A percentile compares a stretch with the other conserved stretches of the same genome.
These are phyloP conservation scores for Corythornis leucogaster DNA, from an alignment of 2,797 vertebrate genomes.

Conservation along the genomic window DNA sequence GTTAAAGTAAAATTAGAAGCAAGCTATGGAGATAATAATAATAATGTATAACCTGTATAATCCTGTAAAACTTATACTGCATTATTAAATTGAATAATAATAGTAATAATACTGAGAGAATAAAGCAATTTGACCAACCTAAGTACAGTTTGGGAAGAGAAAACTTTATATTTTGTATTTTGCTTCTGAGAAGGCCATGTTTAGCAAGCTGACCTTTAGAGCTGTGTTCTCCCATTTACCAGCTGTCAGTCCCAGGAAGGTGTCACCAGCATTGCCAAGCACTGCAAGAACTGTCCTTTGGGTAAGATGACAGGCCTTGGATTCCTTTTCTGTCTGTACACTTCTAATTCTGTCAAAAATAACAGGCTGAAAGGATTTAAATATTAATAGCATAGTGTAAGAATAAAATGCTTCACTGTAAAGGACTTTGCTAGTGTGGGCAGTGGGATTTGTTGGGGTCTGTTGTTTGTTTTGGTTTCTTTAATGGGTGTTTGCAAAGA, in stretches of 20 bases:
- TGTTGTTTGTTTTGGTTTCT: background rate
- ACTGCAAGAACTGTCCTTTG: background rate
- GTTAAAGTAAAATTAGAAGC: background rate
- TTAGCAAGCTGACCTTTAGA: background rate
- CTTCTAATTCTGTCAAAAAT: background rate
- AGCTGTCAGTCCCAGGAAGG: background rate
- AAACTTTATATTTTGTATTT: background rate
- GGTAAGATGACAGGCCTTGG: background rate
- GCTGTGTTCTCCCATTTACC: fast-evolving
- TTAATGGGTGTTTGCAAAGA: background rate
- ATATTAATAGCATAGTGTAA: background rate
- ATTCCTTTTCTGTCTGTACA: background rate
- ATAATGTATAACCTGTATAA: background rate
- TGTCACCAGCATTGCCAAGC: background rate
- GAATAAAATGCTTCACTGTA: background rate
- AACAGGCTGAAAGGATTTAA: background rate
- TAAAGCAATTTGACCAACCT: background rate
- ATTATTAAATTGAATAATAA: background rate
- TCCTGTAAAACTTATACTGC: background rate
- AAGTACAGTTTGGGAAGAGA: background rate
- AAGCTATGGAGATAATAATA: background rate
- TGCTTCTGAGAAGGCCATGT: background rate
- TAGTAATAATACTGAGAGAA: background rate
- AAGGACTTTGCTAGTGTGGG: background rate
- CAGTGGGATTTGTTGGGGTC: background rate